Evolutionary conservation across 2,888 invertebrate genomes (phyloP).

Genomic region (Blastobasis lacticolella): DNA sequence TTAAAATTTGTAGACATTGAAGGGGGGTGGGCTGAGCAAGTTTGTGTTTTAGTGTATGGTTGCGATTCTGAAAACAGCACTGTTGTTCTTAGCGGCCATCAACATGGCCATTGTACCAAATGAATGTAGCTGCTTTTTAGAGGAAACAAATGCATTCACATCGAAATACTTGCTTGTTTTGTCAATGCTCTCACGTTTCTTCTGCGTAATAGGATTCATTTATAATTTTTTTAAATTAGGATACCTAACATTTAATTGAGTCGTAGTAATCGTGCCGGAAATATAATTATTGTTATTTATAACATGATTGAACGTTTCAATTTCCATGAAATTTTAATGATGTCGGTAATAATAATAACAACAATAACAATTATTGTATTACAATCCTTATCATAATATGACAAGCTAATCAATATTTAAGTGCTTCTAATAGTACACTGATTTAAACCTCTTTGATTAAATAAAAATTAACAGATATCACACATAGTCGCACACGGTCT

Average conservation of each 20-base stretch:
- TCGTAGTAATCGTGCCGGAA: too few species aligned
- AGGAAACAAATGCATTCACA: slow-evolving; percentile 53
- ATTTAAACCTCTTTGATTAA: neutral
- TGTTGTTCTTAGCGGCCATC: slow-evolving; percentile 51
- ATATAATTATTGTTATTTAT: too few species aligned
- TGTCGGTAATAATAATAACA: too few species aligned
- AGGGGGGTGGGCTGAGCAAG: neutral
- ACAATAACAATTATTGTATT: too few species aligned
- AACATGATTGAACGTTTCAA: too few species aligned
- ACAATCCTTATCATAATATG: too few species aligned
- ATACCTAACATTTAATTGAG: too few species aligned
- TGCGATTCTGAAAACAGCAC: slow-evolving; percentile 52
- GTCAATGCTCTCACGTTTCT: slow-evolving; percentile 33
- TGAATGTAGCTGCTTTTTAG: slow-evolving; percentile 36
- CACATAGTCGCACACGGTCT: neutral
- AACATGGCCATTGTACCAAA: slow-evolving; percentile 56
- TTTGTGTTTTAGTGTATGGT: slow-evolving; percentile 25
- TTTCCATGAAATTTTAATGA: too few species aligned
- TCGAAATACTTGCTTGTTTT: slow-evolving; percentile 47
- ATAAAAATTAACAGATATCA: neutral
- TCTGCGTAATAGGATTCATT: slow-evolving; percentile 8
- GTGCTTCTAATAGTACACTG: neutral
- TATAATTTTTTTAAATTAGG: too few species aligned
- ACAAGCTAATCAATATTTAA: neutral
- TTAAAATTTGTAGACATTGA: too few species aligned